Evolutionary conservation across 2,888 invertebrate genomes (phyloP).

Genomic region (Coleophora deauratella): DNA sequence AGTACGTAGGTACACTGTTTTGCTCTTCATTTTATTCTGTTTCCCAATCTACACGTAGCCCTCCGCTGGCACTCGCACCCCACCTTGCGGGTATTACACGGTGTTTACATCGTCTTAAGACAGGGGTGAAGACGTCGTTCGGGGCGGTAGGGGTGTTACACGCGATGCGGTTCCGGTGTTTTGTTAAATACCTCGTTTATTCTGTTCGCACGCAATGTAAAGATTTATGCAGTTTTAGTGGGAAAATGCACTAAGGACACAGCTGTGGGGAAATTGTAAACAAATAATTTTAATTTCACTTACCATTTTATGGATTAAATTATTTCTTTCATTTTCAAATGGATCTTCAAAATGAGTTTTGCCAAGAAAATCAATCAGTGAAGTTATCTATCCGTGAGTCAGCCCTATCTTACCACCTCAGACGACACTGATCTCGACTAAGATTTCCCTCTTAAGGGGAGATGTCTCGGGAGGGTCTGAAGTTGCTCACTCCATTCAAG

Average conservation of each 20-base stretch:
- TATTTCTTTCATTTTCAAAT: too few species aligned
- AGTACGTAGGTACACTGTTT: too few species aligned
- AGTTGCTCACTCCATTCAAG: constrained; percentile 19
- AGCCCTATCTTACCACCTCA: not conserved
- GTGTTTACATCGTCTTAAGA: constrained; percentile 47
- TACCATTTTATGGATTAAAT: too few species aligned
- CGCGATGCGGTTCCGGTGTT: constrained; percentile 28
- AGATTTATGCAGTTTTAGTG: too few species aligned
- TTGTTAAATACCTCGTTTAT: constrained; percentile 20
- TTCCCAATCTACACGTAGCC: constrained; percentile 9
- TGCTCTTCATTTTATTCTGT: too few species aligned
- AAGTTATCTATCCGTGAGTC: too few species aligned
- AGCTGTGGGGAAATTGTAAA: too few species aligned
- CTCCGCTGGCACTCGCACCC: constrained; percentile 19
- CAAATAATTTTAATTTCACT: too few species aligned
- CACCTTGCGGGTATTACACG: constrained; percentile 6
- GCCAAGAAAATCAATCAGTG: too few species aligned
- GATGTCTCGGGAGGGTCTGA: constrained; percentile 2
- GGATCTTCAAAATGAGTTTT: too few species aligned
- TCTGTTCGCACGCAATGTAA: constrained; percentile 18
- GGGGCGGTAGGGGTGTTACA: constrained; percentile 39
- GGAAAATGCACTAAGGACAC: too few species aligned
- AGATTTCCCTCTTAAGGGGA: constrained; percentile 10
- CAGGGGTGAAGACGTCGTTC: constrained; percentile 43
- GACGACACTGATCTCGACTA: constrained; percentile 6